Conservation (phyloP, 2,888 invertebrate species). For the Calameuta idolon region DNA sequence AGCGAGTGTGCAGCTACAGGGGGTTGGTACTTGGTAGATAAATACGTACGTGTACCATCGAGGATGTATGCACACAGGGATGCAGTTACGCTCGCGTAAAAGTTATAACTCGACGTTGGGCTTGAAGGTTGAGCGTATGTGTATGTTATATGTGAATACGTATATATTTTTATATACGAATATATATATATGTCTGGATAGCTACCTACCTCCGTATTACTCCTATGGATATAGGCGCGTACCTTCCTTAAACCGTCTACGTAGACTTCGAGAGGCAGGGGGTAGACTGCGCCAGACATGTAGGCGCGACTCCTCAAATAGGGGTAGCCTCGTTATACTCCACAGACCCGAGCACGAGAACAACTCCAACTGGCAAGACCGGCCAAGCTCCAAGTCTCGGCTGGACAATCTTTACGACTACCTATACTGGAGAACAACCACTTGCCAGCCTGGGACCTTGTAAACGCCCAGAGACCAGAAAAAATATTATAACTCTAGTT, state of each 20-base stretch:
- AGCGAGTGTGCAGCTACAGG: neutral
- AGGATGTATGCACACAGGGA: neutral
- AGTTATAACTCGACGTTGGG: constrained; percentile 2
- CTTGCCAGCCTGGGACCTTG: neutral
- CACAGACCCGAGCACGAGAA: neutral
- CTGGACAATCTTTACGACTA: neutral
- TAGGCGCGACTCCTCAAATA: neutral
- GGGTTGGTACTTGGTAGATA: neutral
- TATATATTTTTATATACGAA: neutral
- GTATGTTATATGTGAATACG: neutral
- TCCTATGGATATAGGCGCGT: neutral
- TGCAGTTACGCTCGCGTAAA: neutral
- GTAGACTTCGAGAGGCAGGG: neutral
- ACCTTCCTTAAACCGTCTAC: neutral
- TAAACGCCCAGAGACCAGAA: neutral
- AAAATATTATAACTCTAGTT: neutral
- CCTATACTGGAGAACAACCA: neutral
- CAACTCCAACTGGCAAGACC: neutral
- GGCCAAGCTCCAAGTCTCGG: neutral
- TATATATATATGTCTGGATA: no score
- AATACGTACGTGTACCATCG: neutral
- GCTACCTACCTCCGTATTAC: neutral
- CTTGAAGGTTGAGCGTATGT: neutral
- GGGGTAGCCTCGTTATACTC: neutral
- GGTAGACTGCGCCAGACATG: neutral